Conservation (phyloP, 2,888 invertebrate species). For the Petrolisthes cinctipes region DNA sequence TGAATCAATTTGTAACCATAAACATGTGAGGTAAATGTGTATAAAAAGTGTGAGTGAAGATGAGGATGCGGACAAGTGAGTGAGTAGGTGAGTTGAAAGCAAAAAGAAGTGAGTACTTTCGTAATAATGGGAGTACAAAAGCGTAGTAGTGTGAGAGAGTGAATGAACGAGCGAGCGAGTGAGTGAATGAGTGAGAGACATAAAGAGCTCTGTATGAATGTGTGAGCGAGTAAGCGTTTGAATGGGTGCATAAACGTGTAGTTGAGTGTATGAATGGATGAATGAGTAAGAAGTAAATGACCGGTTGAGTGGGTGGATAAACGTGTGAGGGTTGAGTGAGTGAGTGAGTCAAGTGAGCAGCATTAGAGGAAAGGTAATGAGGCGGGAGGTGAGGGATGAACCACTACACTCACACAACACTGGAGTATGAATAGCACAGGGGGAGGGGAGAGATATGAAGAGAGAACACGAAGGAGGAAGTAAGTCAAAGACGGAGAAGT, state of each 20-base stretch:
- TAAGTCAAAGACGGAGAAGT: neutral
- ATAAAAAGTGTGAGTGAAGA: neutral
- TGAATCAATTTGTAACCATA: too few relatives aligned
- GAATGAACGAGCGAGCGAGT: neutral
- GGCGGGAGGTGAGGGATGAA: constrained; percentile 20
- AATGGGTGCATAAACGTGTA: neutral
- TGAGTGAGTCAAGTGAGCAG: constrained; percentile 3
- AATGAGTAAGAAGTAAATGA: too few relatives aligned
- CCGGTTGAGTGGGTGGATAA: too few relatives aligned
- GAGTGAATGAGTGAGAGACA: neutral
- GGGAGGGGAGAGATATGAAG: neutral
- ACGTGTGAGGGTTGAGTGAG: neutral
- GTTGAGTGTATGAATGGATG: too few relatives aligned
- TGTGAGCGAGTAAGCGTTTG: neutral
- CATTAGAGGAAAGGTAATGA: constrained; percentile 21
- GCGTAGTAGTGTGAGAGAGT: neutral
- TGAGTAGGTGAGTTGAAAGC: neutral
- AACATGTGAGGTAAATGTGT: neutral
- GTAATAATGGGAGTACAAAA: neutral
- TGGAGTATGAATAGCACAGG: constrained; percentile 6
- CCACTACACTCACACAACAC: neutral
- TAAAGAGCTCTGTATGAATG: neutral
- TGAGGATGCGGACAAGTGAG: neutral
- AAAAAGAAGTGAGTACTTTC: neutral
- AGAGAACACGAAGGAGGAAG: neutral